Conservation (phyloP, 2,888 invertebrate species). For the Eulithis prunata region DNA sequence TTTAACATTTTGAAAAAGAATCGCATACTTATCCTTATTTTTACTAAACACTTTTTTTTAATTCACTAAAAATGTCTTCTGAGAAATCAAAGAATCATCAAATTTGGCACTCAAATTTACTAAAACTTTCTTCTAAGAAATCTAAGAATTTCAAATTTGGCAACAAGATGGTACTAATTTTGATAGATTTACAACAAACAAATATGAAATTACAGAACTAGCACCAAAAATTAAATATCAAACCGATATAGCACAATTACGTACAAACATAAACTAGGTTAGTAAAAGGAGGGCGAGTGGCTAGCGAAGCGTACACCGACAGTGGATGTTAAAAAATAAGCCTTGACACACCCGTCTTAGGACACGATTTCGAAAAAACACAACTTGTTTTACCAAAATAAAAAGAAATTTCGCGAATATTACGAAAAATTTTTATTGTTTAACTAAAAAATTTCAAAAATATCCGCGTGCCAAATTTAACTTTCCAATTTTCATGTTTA, state of each 20-base stretch:
- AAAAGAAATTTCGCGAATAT: neutral
- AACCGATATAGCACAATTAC: slow-evolving; percentile 23
- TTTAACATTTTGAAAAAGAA: too few relatives aligned
- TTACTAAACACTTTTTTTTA: too few relatives aligned
- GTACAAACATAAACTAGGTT: slow-evolving; percentile 26
- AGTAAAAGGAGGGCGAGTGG: slow-evolving; percentile 32
- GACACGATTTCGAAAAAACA: slow-evolving; percentile 8
- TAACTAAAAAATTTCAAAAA: neutral
- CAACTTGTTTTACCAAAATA: neutral
- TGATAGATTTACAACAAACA: neutral
- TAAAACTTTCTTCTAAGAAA: too few relatives aligned
- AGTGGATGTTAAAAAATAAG: slow-evolving; percentile 21
- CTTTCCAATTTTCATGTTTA: too few relatives aligned
- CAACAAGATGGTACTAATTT: neutral
- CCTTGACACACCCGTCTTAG: slow-evolving; percentile 30
- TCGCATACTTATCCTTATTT: too few relatives aligned
- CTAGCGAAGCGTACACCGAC: slow-evolving; percentile 29
- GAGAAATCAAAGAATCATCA: too few relatives aligned
- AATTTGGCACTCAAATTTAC: neutral
- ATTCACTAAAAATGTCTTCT: too few relatives aligned
- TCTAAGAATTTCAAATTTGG: too few relatives aligned
- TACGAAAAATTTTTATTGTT: neutral
- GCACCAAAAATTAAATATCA: slow-evolving; percentile 10
- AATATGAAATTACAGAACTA: slow-evolving; percentile 3
- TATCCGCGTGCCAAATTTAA: too few relatives aligned